Evolutionary conservation across 2,797 vertebrate species (phyloP).

Genomic region (Rhinoraja longicauda): DNA sequence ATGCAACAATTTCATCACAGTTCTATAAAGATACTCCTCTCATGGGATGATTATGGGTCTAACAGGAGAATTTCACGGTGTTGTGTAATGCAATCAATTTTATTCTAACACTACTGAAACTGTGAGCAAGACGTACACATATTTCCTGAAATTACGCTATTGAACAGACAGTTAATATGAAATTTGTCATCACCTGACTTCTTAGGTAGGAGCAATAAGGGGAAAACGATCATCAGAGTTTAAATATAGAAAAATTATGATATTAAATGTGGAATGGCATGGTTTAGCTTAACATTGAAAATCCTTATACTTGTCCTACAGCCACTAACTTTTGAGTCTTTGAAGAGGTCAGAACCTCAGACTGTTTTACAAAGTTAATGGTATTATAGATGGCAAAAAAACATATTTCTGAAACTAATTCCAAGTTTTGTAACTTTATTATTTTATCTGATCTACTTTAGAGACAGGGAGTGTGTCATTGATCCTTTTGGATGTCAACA

Average conservation of each 20-base stretch:
- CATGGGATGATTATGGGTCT: background rate
- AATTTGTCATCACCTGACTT: background rate
- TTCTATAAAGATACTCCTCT: background rate
- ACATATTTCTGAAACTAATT: background rate
- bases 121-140: background rate
- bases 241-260: background rate
- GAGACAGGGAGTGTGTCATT: background rate
- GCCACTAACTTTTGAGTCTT: background rate
- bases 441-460: background rate
- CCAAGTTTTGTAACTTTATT: background rate
- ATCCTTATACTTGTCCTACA: background rate
- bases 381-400: background rate
- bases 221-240: background rate
- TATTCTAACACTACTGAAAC: background rate
- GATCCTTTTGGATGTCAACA: background rate
- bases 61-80: background rate
- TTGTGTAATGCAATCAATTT: background rate
- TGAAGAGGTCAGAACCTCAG: background rate
- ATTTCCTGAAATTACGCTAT: background rate
- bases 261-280: conserved; percentile 6
- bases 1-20: background rate
- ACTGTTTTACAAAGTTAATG: background rate
- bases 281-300: background rate
- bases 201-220: background rate
- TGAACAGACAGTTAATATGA: background rate